Percentiles rank a stretch among this genome's conserved stretches.
Evolutionary conservation across 2,113 vertebrate genomes (phyloP).

Genomic region (Callospermophilus lateralis): DNA sequence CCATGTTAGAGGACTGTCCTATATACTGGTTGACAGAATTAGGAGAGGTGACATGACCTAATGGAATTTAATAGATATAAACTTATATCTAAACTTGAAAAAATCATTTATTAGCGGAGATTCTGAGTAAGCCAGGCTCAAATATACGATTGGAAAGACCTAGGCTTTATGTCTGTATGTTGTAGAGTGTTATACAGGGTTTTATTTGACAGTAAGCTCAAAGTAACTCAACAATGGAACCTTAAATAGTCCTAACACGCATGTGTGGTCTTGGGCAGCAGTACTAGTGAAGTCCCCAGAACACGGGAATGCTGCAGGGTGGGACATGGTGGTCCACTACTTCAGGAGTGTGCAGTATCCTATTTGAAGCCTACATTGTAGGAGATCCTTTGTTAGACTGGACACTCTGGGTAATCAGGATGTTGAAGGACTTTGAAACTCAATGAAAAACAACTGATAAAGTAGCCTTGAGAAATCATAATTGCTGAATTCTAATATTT

Average conservation of each 20-base stretch:
- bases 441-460: background rate
- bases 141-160: slow-evolving; percentile 23
- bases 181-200: background rate
- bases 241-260: slow-evolving; percentile 29
- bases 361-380: background rate
- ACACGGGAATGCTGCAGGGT: background rate
- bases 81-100: slow-evolving; percentile 40
- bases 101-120: slow-evolving; percentile 18
- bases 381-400: background rate
- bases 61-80: slow-evolving; percentile 56
- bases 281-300: background rate
- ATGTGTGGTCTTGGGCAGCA: background rate
- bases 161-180: background rate
- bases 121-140: background rate
- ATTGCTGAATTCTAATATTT: slow-evolving; percentile 43
- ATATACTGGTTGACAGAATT: slow-evolving; percentile 18
- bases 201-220: slow-evolving; percentile 47
- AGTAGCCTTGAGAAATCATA: slow-evolving; percentile 10
- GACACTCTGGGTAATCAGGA: background rate
- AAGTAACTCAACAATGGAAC: background rate
- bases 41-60: slow-evolving; percentile 1
- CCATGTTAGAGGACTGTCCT: background rate
- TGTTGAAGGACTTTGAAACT: slow-evolving; percentile 53
- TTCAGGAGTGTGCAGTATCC: background rate
- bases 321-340: background rate